Conservation (phyloP, 2,888 invertebrate genomes). For the Helleia helle region DNA sequence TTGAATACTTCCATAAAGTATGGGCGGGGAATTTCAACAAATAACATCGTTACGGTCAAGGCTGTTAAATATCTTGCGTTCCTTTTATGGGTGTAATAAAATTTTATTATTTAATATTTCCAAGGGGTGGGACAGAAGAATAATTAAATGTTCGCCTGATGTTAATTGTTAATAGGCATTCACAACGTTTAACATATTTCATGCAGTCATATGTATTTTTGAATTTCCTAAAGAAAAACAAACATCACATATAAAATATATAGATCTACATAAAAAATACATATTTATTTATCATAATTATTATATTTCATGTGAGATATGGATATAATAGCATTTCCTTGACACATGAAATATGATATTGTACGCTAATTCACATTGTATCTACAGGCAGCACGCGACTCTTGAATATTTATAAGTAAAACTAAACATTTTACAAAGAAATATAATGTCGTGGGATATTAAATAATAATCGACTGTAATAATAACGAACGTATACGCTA, state of each 20-base stretch:
- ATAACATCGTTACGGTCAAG: constrained; percentile 7
- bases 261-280: background rate
- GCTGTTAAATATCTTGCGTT: too few relatives aligned
- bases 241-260: too few relatives aligned
- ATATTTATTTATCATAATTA: background rate
- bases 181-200: too few relatives aligned
- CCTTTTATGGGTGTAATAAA: too few relatives aligned
- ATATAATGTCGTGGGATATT: constrained; percentile 2
- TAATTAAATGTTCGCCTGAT: too few relatives aligned
- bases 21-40: background rate
- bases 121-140: too few relatives aligned
- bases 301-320: constrained; percentile 4
- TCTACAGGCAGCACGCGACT: background rate
- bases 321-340: background rate
- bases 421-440: constrained; percentile 1
- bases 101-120: too few relatives aligned
- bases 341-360: background rate
- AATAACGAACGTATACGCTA: constrained; percentile 1
- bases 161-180: too few relatives aligned
- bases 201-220: too few relatives aligned
- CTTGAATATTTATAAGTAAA: constrained; percentile 5
- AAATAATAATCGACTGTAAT: constrained; percentile 5
- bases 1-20: background rate
- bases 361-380: background rate
- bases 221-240: too few relatives aligned